Percentiles rank a stretch among this genome's conserved stretches.
Evolutionary conservation across 2,888 invertebrate species (phyloP).

Genomic region (Andrena camellia): DNA sequence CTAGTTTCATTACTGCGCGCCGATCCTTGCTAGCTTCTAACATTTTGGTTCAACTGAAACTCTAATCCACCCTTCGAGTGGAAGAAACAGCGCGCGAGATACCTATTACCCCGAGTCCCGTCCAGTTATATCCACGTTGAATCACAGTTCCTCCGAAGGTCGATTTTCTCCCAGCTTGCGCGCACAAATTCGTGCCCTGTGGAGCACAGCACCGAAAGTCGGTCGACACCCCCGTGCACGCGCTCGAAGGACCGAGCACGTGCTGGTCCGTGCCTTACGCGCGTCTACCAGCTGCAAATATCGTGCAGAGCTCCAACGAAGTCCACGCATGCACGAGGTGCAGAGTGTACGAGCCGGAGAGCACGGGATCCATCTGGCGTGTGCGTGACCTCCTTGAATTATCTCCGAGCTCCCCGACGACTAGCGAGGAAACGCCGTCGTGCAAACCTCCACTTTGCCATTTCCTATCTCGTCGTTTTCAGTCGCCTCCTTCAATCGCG

Average conservation of each 20-base stretch:
- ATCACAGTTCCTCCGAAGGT: not conserved
- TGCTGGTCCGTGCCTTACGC: slow-evolving; percentile 56
- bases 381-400: slow-evolving; percentile 84
- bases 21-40: no score
- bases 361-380: slow-evolving; percentile 83
- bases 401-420: slow-evolving; percentile 71
- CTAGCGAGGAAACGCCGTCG: slow-evolving; percentile 7
- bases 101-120: no score
- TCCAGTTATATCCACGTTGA: not conserved
- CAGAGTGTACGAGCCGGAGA: slow-evolving; percentile 44
- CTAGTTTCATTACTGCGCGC: no score
- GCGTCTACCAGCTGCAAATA: slow-evolving; percentile 76
- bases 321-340: slow-evolving; percentile 42
- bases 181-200: not conserved
- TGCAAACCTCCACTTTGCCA: slow-evolving; percentile 29
- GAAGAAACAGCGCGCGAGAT: no score
- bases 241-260: slow-evolving; percentile 56
- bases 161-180: not conserved
- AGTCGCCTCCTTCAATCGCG: not conserved
- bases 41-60: no score
- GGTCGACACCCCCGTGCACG: not conserved
- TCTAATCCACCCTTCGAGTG: no score
- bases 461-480: slow-evolving; percentile 43
- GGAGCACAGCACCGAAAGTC: not conserved
- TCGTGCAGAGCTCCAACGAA: slow-evolving; percentile 59